Percentiles rank a stretch among this genome's conserved stretches.
These are phyloP conservation scores for cattle (Bos taurus) DNA, from an alignment of 2,113 vertebrate genomes.

Conservation along the genomic window DNA sequence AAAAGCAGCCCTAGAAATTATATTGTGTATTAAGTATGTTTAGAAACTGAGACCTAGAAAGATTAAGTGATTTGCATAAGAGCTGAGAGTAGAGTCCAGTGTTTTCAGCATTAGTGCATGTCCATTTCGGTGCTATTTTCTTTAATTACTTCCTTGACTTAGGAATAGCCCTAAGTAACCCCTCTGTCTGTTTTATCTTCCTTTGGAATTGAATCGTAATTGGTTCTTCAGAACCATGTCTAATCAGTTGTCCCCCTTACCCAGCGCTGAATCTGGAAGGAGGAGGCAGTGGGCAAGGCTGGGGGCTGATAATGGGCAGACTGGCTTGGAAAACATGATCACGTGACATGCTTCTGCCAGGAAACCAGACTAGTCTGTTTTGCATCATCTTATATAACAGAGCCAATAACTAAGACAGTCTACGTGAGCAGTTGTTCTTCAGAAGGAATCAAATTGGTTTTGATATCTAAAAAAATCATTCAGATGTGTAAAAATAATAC, in stretches of 20 bases:
- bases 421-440: not conserved
- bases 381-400: not conserved
- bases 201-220: not conserved
- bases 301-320: not conserved
- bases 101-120: not conserved
- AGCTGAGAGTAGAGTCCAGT: not conserved
- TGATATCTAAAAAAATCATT: not conserved
- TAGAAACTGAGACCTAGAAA: slow-evolving; percentile 9
- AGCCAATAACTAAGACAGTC: not conserved
- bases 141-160: slow-evolving; percentile 1
- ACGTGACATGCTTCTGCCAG: not conserved
- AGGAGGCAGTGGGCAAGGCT: not conserved
- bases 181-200: not conserved
- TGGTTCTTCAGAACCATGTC: not conserved
- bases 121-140: not conserved
- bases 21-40: not conserved
- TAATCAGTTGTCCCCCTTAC: not conserved
- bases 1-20: not conserved
- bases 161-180: not conserved
- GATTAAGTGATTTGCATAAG: not conserved
- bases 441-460: not conserved
- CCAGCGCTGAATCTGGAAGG: not conserved
- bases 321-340: not conserved
- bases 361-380: not conserved
- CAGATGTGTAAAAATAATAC: slow-evolving; percentile 7